Evolutionary conservation across 2,888 invertebrate genomes (phyloP), one percentile per base, ranked within the genome.

Genomic region (Lepas anatifera): DNA sequence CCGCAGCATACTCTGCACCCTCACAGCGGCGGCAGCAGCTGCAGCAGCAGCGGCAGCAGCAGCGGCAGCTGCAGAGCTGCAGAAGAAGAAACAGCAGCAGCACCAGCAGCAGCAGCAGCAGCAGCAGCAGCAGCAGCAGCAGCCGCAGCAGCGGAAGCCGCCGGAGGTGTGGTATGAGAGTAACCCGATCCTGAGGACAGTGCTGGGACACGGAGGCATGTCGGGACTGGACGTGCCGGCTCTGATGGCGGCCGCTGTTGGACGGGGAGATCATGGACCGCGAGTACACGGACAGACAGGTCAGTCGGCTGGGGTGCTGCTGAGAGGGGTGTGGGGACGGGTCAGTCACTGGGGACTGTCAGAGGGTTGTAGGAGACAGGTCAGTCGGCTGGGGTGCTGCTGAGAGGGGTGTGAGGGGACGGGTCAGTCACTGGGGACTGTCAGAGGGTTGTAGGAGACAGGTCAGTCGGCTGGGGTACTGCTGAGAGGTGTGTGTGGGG

Each of bases 101-200:
- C 66, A 7, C 39, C 64, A 25, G 64, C 64, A 4, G 64, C 37
- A 39, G 66, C 39, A 13, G 66, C 41, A 1, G 41, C 66, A 8
- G 64, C 64, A 11, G 66, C 66, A 2, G 66, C 39, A 6, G 66
- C 39, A 13, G 66, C n/a, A 41, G 35, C 16, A 35, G 35, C 58
- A 58, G 35, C 32, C 32, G 58, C 32, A 58, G 58, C 32, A 58
- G 35, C 32, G 58, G 58, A 32, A 35, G 35, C 58, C 58, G 25
- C 66, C 39, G 66, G 66, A 66, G 66, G 41, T 66, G 13, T 66
- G 66, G 66, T 66, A 39, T 18, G 66, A 66, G 66, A 66, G 41
- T 18, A 66, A 66, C 41, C 66, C 66, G 66, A 66, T 66, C 39
- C 39, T 66, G 66, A 37, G 66, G 39, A 66, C 66, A 27, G 66